Percentiles rank a stretch among this genome's conserved stretches.
Evolutionary conservation across 1,140 invertebrate species (phyloP).

Genomic region (Brachionus asplanchnoidis): DNA sequence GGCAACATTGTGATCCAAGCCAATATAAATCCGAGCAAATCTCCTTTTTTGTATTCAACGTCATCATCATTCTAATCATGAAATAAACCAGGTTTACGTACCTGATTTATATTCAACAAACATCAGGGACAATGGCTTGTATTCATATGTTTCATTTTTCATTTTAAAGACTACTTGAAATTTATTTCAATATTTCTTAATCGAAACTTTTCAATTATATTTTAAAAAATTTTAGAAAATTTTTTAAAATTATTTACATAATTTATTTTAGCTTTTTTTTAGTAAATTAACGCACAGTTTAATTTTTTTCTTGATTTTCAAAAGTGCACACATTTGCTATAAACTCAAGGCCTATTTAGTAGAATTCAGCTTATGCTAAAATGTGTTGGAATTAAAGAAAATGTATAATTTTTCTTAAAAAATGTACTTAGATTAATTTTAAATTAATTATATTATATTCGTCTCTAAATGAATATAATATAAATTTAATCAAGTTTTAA

Average conservation of each 20-base stretch:
- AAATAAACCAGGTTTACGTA: not conserved
- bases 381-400: not conserved
- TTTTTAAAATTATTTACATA: not conserved
- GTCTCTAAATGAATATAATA: too few relatives aligned
- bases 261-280: not conserved
- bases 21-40: constrained; percentile 70
- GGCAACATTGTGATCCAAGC: constrained; percentile 76
- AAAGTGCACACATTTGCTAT: not conserved
- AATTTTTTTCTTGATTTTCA: not conserved
- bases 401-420: not conserved
- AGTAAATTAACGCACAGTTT: not conserved
- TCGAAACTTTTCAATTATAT: not conserved
- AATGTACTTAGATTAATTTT: too few relatives aligned
- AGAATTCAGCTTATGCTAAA: not conserved
- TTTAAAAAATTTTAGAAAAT: not conserved
- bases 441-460: too few relatives aligned
- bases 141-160: not conserved
- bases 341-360: not conserved
- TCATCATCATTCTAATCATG: not conserved
- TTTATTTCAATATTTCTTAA: not conserved
- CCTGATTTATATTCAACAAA: constrained; percentile 36
- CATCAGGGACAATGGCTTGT: constrained; percentile 11
- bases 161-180: not conserved
- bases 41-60: constrained; percentile 61
- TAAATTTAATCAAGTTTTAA: not conserved